These are phyloP conservation scores for Spatulosminthurus flaviceps DNA, from an alignment of 2,888 invertebrate genomes.

Conservation along the genomic window DNA sequence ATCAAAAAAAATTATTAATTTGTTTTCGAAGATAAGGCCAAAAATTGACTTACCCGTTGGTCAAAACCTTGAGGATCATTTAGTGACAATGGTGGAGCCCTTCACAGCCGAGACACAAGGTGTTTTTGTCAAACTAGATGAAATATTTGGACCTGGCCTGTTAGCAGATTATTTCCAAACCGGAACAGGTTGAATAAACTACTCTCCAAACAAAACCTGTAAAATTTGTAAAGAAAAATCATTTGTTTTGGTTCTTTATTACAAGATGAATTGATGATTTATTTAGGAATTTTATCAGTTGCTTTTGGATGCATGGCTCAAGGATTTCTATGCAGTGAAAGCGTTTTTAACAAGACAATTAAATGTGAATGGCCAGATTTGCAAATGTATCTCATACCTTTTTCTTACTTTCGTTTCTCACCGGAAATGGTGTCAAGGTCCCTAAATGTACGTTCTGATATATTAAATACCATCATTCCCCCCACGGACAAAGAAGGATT, in stretches of 20 bases:
- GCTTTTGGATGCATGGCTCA: slow-evolving; percentile 53
- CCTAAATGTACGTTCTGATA: slow-evolving; percentile 33
- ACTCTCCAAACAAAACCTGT: too few relatives aligned
- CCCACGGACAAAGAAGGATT: slow-evolving; percentile 50
- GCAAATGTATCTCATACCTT: slow-evolving; percentile 52
- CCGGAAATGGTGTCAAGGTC: slow-evolving; percentile 39
- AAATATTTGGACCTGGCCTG: background rate
- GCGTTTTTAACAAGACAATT: slow-evolving; percentile 29
- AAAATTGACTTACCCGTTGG: slow-evolving; percentile 52
- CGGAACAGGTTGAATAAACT: too few relatives aligned
- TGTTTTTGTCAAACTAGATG: slow-evolving; percentile 26
- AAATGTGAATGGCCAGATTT: slow-evolving; percentile 53
- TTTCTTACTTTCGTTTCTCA: slow-evolving; percentile 43
- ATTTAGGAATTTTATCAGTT: slow-evolving; percentile 51
- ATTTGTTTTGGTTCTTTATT: too few relatives aligned
- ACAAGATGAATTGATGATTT: too few relatives aligned
- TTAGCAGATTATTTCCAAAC: background rate
- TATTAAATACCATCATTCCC: slow-evolving; percentile 38
- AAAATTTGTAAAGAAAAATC: too few relatives aligned
- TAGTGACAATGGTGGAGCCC: slow-evolving; percentile 40
- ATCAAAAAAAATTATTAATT: too few relatives aligned
- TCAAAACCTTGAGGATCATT: slow-evolving; percentile 53
- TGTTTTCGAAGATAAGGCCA: slow-evolving; percentile 46
- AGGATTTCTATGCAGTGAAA: slow-evolving; percentile 51
- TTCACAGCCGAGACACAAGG: slow-evolving; percentile 48